These are phyloP conservation scores for Magallana nippona DNA, from an alignment of 2,888 invertebrate species.

Conservation along the genomic window DNA sequence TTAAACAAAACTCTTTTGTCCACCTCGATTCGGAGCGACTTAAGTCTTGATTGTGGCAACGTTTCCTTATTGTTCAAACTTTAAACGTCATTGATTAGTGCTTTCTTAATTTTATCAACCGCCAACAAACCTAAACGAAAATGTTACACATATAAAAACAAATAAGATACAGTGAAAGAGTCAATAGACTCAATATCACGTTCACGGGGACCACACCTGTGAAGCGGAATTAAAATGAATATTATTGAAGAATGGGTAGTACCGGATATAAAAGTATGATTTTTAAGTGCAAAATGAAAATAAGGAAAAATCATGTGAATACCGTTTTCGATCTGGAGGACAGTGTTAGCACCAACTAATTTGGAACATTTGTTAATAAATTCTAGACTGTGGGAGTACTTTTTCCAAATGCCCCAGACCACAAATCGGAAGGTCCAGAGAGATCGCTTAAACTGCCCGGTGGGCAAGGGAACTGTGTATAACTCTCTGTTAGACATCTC, in stretches of 20 bases:
- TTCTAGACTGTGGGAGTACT: neutral
- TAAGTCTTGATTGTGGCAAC: neutral
- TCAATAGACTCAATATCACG: neutral
- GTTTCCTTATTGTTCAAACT: conserved; percentile 22
- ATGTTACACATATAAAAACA: conserved; percentile 10
- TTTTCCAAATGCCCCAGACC: conserved; percentile 56
- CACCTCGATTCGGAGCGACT: neutral
- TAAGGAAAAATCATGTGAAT: neutral
- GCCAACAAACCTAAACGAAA: neutral
- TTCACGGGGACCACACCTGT: neutral
- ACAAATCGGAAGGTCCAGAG: conserved; percentile 57
- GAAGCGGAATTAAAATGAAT: too few relatives aligned
- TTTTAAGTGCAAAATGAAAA: neutral
- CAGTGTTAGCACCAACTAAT: too few relatives aligned
- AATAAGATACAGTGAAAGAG: neutral
- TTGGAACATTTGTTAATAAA: neutral
- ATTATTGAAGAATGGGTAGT: too few relatives aligned
- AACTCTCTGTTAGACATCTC: conserved; percentile 56
- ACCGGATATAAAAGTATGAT: neutral
- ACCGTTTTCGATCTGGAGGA: too few relatives aligned
- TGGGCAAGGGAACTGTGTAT: conserved; percentile 60
- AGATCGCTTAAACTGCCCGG: conserved; percentile 57
- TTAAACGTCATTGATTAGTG: conserved; percentile 25
- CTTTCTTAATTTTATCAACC: conserved; percentile 21
- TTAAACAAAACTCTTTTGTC: conserved; percentile 31